These are phyloP conservation scores for Mastomys natalensis DNA, from an alignment of 2,113 vertebrate genomes.

Conservation along the genomic window DNA sequence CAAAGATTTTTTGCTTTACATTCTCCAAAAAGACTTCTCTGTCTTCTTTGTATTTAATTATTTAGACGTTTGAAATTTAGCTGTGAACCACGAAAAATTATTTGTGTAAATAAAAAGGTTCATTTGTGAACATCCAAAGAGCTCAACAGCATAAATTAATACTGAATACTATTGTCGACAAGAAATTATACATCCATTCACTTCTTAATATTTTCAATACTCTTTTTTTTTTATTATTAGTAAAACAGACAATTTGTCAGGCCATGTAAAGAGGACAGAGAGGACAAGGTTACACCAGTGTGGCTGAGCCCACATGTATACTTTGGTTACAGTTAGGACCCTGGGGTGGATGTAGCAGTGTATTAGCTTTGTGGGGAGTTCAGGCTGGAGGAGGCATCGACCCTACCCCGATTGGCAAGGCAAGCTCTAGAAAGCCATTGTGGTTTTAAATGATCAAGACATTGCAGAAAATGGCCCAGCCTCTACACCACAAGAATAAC, in stretches of 20 bases:
- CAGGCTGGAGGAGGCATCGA: neutral
- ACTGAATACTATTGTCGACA: neutral
- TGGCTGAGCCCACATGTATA: neutral
- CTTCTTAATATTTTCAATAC: constrained; percentile 12
- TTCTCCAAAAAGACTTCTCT: neutral
- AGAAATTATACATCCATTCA: neutral
- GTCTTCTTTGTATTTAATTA: constrained; percentile 41
- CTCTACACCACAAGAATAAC: neutral
- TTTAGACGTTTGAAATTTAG: constrained; percentile 33
- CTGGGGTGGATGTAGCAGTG: neutral
- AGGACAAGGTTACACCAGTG: neutral
- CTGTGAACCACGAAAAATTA: neutral
- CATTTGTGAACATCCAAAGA: neutral
- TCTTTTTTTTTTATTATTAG: constrained; percentile 12
- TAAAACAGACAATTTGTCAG: neutral
- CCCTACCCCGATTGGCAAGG: neutral
- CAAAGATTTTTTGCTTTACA: constrained; percentile 9
- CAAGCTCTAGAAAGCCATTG: neutral
- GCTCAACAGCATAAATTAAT: constrained; percentile 22
- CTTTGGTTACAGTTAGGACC: neutral
- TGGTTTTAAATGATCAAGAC: neutral
- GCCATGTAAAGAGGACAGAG: neutral
- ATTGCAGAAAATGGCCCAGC: neutral
- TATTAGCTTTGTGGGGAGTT: neutral
- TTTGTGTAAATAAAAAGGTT: constrained; percentile 1